A percentile compares a stretch with the other conserved stretches of the same genome.
Conservation (phyloP, 2,888 invertebrate genomes). For the Tortrix viridana region DNA sequence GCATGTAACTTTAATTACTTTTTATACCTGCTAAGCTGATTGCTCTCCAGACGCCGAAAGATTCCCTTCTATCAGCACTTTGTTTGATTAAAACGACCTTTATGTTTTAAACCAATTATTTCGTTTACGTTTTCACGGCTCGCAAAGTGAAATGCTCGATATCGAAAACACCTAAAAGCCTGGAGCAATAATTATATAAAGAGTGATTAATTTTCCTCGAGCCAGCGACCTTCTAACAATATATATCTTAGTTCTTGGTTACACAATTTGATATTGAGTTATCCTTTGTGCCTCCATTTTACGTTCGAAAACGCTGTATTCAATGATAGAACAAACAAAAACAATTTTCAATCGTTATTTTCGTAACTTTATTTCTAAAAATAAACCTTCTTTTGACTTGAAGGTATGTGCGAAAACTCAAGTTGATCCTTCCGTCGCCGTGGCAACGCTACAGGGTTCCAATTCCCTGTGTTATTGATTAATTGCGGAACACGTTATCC, state of each 20-base stretch:
- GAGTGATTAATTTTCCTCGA: conserved; percentile 9
- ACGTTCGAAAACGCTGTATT: neutral
- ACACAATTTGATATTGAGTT: conserved; percentile 1
- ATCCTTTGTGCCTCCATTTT: neutral
- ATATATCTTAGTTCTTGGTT: conserved; percentile 8
- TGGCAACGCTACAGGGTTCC: conserved; percentile 50
- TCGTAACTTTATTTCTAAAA: neutral
- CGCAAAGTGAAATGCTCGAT: conserved; percentile 1
- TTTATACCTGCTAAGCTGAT: conserved; percentile 26
- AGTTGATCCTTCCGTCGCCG: conserved; percentile 47
- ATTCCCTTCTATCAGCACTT: conserved; percentile 25
- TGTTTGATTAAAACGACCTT: conserved; percentile 23
- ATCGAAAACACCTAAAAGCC: conserved; percentile 15
- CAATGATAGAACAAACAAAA: neutral
- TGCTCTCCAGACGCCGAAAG: conserved; percentile 16
- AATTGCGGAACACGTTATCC: conserved; percentile 58
- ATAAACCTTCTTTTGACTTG: conserved; percentile 4
- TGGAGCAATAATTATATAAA: conserved; percentile 11
- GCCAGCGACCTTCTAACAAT: conserved; percentile 2
- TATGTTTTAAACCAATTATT: conserved; percentile 15
- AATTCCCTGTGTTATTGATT: conserved; percentile 67
- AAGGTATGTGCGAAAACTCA: neutral
- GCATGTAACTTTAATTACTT: conserved; percentile 22
- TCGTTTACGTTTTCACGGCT: conserved; percentile 1
- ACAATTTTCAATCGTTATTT: neutral